Evolutionary conservation across 2,888 invertebrate genomes (phyloP).

Genomic region (Ormyrus thymus): DNA sequence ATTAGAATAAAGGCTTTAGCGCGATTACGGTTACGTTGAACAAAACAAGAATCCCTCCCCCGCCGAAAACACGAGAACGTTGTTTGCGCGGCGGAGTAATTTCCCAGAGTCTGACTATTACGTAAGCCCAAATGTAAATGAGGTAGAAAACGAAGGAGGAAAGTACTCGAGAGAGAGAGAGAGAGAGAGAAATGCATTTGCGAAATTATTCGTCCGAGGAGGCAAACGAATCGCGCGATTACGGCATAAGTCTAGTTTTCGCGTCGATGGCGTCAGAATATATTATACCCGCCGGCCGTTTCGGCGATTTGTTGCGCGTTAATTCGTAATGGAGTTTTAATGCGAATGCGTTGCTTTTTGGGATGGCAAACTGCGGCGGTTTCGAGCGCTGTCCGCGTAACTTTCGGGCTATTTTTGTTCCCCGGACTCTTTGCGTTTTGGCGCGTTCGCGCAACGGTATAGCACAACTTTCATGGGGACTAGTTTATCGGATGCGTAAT

Average conservation of each 20-base stretch:
- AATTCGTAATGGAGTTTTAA: slow-evolving; percentile 20
- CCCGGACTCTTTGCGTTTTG: no score
- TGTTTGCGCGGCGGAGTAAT: slow-evolving; percentile 2
- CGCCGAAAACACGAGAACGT: no score
- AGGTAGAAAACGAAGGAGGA: slow-evolving; percentile 58
- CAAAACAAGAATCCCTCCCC: no score
- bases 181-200: slow-evolving; percentile 56
- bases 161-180: slow-evolving; percentile 20
- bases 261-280: neutral
- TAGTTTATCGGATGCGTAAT: no score
- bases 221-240: slow-evolving; percentile 19
- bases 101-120: slow-evolving; percentile 54
- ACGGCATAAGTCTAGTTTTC: slow-evolving; percentile 9
- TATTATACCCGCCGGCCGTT: no score
- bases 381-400: no score
- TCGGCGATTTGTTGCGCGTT: neutral
- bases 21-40: neutral
- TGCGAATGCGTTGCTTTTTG: neutral
- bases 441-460: no score
- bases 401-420: no score
- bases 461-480: no score
- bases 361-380: no score
- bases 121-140: slow-evolving; percentile 59
- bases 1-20: neutral
- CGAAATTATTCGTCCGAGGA: slow-evolving; percentile 57